Base-by-base conservation (phyloP, 2,888 invertebrate genomes). In the Tholera decimalis region DNA sequence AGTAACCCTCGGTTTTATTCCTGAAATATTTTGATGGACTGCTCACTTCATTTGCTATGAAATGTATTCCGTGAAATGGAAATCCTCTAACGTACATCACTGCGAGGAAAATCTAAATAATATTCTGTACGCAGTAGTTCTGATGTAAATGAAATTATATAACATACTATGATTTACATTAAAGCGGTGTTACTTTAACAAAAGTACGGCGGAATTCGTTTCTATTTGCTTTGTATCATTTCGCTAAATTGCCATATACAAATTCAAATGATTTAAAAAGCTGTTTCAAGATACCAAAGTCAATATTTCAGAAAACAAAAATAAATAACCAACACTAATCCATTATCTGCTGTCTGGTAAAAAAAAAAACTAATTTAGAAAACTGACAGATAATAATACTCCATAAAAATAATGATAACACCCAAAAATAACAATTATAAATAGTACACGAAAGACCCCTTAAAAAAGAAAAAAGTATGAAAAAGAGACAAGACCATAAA, bases 1-100 rank as follows among this genome's bases (percentile, higher is more conserved):
- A 67, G 60, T 71, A 56, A 58, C 57, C 44, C 24, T 51, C 7
- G 57, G 35, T 46, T 51, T 35, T 60, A 70, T 46, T 58, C 58
- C 74, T 64, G 63, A 74, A 74, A 74, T 59, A 77, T 74, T 66
- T 67, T 66, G 63, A 77, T 61, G 24, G 55, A 67, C 56, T 58
- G 63, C 37, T 37, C 46, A 47, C 74, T 74, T 66, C 50, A 77
- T 74, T 77, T 71, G 47, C 55, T 55, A 13, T 3, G 53, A 65
- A 44, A 65, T 50, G 41, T 72, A 43, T 72, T 66, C 46, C 22
- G 13, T 26, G 6, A 72, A 55, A 71, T 51, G 39, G 41, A 35
- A 41, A 72, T 67, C 67, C 67, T 72, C 41, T 51, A 33, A 53
- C 60, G 61, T 59, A 46, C 35, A 24, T 22, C 55, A 51, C 50